Base-by-base conservation (phyloP, 2,888 invertebrate species). In the Hermodice carunculata region DNA sequence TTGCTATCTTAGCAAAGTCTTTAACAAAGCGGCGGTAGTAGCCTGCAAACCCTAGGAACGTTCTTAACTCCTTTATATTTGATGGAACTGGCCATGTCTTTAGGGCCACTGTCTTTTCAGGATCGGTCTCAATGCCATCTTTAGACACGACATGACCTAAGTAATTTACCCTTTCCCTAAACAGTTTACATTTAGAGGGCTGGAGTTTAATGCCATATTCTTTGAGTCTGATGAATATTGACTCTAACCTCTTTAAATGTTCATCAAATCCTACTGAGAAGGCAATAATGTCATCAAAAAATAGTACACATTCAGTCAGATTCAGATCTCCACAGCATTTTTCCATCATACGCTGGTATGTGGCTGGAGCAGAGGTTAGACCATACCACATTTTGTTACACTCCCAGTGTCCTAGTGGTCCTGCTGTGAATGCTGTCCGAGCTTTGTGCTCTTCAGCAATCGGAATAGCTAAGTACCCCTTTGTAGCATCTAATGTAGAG, bases 11-110 rank as follows among this genome's bases (percentile, higher is more conserved):
- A 11, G 62, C 65, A 48, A 65, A 70, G 2, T 56, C 56, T 26
- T 58, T 3, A 17, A 67, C 52, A 65, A 69, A 71, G 19, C 52
- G 22, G 29, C 67, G 26, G 42, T 69, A 67, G 49, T 65, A 71
- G 11, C 58, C 44, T 17, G 19, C 29, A 5, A 71, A 37, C 6
- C 71, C 66, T n/a, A 66, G 32, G 31, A 70, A 67, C 26, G 53
- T 59, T 24, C 53, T 19, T 1, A 66, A 43, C 37, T 67, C 53
- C 14, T 61, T 66, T 17, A 37, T 31, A n/a, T 19, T 37, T 6
- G 17, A 52, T 17, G 66, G 67, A n/a, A 31, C 24, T 11, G 65
- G 62, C 37, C 54, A 54, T 8, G 32, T 22, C 24, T 54, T 54
- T 6, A 54, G 8, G 6, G 14, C 24, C 5, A n/a, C 8, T 11